Evolutionary conservation across 2,888 invertebrate genomes (phyloP).

Genomic region (Chrysolina haemoptera): DNA sequence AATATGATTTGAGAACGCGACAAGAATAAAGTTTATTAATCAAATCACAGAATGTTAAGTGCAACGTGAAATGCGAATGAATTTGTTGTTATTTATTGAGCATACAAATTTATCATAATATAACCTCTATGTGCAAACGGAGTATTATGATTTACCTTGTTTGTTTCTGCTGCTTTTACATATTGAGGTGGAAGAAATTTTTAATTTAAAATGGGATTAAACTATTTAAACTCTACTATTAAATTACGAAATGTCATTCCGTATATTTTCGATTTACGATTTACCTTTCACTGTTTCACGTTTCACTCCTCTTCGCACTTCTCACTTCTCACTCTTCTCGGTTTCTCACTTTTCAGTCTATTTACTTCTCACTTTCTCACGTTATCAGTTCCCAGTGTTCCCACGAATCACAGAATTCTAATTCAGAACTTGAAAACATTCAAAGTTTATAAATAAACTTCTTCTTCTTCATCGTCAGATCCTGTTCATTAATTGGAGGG

Average conservation of each 20-base stretch:
- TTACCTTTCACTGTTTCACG: not conserved
- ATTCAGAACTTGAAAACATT: too few species aligned
- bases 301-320: too few species aligned
- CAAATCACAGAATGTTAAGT: constrained; percentile 44
- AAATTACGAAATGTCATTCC: not conserved
- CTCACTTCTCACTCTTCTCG: too few species aligned
- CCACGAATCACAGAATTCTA: too few species aligned
- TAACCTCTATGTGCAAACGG: constrained; percentile 37
- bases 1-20: constrained; percentile 35
- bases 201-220: not conserved
- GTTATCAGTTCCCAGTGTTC: not conserved
- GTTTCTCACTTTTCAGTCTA: too few species aligned
- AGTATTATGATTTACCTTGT: constrained; percentile 32
- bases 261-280: constrained; percentile 15
- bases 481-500: too few species aligned
- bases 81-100: constrained; percentile 49
- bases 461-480: too few species aligned
- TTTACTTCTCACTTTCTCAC: not conserved
- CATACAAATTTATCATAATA: constrained; percentile 48
- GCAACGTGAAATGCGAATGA: constrained; percentile 56
- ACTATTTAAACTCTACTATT: not conserved
- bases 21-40: constrained; percentile 46
- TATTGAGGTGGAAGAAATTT: constrained; percentile 29
- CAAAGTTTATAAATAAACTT: too few species aligned
- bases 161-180: constrained; percentile 31